Evolutionary conservation across 2,888 invertebrate species (phyloP).

Genomic region (Drosophila multiciliata): DNA sequence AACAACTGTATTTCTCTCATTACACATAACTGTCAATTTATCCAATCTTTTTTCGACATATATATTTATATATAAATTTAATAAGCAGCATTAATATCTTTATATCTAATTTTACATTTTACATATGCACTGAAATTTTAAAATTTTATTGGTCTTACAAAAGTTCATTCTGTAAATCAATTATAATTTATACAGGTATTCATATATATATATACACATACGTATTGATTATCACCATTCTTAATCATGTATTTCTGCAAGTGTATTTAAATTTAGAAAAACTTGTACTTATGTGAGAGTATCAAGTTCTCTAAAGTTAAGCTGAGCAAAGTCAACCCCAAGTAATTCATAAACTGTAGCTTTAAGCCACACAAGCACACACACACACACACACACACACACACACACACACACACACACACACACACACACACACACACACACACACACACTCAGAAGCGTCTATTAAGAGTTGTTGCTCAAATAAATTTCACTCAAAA

Average conservation of each 20-base stretch:
- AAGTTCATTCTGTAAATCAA: rapidly evolving
- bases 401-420: constrained; percentile 1
- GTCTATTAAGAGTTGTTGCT: constrained; percentile 9
- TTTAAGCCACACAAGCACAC: constrained; percentile 39
- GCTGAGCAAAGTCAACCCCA: constrained; percentile 47
- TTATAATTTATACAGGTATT: not conserved
- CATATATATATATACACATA: not conserved
- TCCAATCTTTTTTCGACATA: not conserved
- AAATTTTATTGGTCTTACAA: not conserved
- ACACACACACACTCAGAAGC: not conserved
- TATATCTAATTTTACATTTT: not conserved
- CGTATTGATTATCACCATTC: not conserved
- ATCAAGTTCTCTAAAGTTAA: constrained; percentile 49
- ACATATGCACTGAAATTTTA: not conserved
- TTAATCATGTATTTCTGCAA: not conserved
- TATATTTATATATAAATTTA: not conserved
- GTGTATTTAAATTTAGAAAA: not conserved
- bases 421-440: constrained; percentile 14
- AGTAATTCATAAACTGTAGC: constrained; percentile 59
- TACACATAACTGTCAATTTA: not conserved
- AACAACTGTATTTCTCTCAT: not conserved
- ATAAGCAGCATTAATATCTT: too few species aligned
- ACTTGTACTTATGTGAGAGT: constrained; percentile 17
- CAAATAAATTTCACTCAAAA: constrained; percentile 23
- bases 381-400: constrained; percentile 1